Base-by-base conservation (phyloP, 1,140 invertebrate genomes). In the Neodiprion lecontei region DNA sequence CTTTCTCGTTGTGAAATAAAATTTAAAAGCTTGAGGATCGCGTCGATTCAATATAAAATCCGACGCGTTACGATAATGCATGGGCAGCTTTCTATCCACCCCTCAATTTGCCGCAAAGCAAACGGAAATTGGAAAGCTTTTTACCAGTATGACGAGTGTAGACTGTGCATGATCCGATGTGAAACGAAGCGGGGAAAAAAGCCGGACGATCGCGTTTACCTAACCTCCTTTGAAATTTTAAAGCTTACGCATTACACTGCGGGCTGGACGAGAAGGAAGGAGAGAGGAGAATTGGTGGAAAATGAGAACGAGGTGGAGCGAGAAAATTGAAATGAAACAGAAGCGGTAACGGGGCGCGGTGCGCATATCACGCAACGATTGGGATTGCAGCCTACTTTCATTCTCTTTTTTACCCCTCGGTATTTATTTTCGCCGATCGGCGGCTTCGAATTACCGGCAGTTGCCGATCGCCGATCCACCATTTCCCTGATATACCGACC, bases 51-150 rank as follows among this genome's bases (percentile, higher is more conserved):
- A 40, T 40, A 5, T 40, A 40, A 40, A 40, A 40, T 40, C 5
- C 28, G 28, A 40, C 5, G 28, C 28, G 28, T 40, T 40, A 40
- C 28, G 28, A 40, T 40, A 40, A 40, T 40, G 17, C 28, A 40
- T 1, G 28, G 5, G 28, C 2, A 40, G 28, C 28, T 40, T 40
- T 40, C 2, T 40, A 40, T 40, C 28, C 28, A 40, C 28, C 28
- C 28, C 28, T 40, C 28, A 40, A 40, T 40, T 40, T 40, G 28
- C 28, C 28, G 28, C 28, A 40, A 61, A 61, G 53, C 53, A 12
- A 61, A 61, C 53, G 53, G 53, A 61, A 61, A 61, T 61, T 61
- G 53, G n/a, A 61, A 61, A 61, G 53, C 53, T 61, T 61, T 40
- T 40, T 40, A 40, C 28, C 28, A 40, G 28, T 40, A 40, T 40